A percentile compares a stretch with the other conserved stretches of the same genome.
Evolutionary conservation across 2,113 vertebrate species (phyloP).

Genomic region (Heloderma charlesbogerti): DNA sequence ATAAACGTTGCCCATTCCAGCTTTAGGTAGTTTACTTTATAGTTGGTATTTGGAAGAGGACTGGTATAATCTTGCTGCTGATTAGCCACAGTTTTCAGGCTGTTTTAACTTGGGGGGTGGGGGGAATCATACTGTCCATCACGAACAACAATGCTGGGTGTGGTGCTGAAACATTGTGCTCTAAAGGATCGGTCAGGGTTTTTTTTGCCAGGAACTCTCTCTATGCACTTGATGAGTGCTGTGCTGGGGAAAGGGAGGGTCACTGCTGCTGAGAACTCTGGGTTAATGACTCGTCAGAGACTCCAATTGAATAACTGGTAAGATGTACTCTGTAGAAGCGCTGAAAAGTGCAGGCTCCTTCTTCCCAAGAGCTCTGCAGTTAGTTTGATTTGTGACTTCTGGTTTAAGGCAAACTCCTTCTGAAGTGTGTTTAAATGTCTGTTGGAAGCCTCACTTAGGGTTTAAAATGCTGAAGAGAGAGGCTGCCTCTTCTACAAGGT

Average conservation of each 20-base stretch:
- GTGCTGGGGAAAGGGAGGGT: neutral
- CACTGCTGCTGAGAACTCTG: fast-evolving
- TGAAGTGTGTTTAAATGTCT: constrained; percentile 65
- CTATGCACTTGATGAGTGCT: neutral
- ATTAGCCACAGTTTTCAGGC: neutral
- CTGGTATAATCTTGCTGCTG: neutral
- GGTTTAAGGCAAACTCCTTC: constrained; percentile 61
- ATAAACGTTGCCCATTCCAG: neutral
- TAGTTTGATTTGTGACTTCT: constrained; percentile 71
- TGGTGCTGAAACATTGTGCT: too few relatives aligned
- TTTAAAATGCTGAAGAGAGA: constrained; percentile 59
- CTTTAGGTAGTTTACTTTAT: neutral
- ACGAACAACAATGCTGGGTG: too few relatives aligned
- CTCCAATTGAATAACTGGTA: constrained; percentile 35
- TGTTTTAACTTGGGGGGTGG: neutral
- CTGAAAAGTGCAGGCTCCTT: constrained; percentile 30
- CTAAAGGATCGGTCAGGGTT: neutral
- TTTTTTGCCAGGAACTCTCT: neutral
- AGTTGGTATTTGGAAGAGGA: neutral
- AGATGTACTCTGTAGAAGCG: constrained; percentile 33
- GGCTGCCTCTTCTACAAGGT: constrained; percentile 47
- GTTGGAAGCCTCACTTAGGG: constrained; percentile 60
- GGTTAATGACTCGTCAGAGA: constrained; percentile 6
- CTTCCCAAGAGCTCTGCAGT: constrained; percentile 62
- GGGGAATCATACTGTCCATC: neutral